Base-by-base conservation (phyloP, 2,797 vertebrate genomes). In the Cuniculus paca region DNA sequence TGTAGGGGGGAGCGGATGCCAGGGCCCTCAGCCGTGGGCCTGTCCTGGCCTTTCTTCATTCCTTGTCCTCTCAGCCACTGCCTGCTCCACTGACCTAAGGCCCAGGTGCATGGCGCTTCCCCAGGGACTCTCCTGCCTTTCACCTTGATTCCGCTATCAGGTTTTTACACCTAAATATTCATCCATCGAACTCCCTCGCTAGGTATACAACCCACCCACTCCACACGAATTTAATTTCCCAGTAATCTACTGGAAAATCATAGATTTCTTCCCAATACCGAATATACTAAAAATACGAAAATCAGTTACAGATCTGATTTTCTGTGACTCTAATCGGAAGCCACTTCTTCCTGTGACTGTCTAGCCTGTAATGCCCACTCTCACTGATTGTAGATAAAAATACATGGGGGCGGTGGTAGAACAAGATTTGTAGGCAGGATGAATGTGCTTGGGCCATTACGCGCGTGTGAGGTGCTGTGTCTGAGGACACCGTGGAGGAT, bases 291-390 rank as follows among this genome's bases (percentile, higher is more conserved):
- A n/a, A n/a, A n/a, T n/a, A n/a, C n/a, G n/a, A n/a, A n/a, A n/a
- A n/a, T n/a, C n/a, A n/a, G n/a, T n/a, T n/a, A 87, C 50, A n/a
- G n/a, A 14, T 36, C 34, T 80, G 3, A 80, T 68, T 94, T 95
- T 92, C 74, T 92, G 8, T 78, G 50, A 85, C 95, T 95, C 48
- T 58, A 48, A 86, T 92, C 90, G 20, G 42, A 48, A 42, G 56
- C n/a, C 42, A 65, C 24, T 42, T 58, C 19, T 72, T 39, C 61
- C 45, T 4, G 50, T 91, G 61, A 75, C 36, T 61, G n/a, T 50
- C 65, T 61, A 36, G 60, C 48, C 58, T 74, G 3, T 77, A 60
- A 65, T 79, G 56, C 16, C 28, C 42, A 8, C 2, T 63, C 60
- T 91, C 88, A 78, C 9, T 60, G 63, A 58, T 70, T n/a, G 58